Evolutionary conservation across 2,797 vertebrate species (phyloP).

Genomic region (Poecilia wingei): DNA sequence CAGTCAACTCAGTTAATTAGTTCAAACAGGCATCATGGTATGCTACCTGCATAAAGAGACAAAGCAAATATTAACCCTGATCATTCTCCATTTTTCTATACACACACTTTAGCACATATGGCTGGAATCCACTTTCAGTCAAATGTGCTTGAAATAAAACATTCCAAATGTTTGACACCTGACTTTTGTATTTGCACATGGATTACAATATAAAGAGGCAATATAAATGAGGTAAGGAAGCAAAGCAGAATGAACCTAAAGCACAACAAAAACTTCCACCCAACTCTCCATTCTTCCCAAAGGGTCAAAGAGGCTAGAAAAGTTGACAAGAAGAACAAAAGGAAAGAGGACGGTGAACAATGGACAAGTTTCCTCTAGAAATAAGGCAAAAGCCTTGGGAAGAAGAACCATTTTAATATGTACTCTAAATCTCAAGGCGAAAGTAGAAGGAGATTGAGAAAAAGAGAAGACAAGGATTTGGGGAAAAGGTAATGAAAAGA

Average conservation of each 20-base stretch:
- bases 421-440: neutral
- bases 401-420: neutral
- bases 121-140: neutral
- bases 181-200: neutral
- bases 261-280: neutral
- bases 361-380: neutral
- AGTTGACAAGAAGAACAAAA: neutral
- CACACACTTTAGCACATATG: conserved; percentile 15
- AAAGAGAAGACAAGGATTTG: conserved; percentile 18
- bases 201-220: neutral
- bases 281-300: neutral
- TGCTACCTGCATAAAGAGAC: conserved; percentile 35
- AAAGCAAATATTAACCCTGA: conserved; percentile 40
- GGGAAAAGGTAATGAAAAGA: conserved; percentile 50
- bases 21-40: conserved; percentile 53
- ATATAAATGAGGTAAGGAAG: neutral
- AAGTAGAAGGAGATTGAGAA: conserved; percentile 8
- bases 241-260: neutral
- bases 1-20: conserved; percentile 38
- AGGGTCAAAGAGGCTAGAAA: neutral
- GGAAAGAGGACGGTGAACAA: neutral
- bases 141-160: neutral
- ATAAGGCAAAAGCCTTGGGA: neutral
- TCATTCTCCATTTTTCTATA: neutral
- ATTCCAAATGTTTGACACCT: neutral